Base-by-base conservation (phyloP, 1,140 invertebrate genomes). In the Drosophila bipectinata region DNA sequence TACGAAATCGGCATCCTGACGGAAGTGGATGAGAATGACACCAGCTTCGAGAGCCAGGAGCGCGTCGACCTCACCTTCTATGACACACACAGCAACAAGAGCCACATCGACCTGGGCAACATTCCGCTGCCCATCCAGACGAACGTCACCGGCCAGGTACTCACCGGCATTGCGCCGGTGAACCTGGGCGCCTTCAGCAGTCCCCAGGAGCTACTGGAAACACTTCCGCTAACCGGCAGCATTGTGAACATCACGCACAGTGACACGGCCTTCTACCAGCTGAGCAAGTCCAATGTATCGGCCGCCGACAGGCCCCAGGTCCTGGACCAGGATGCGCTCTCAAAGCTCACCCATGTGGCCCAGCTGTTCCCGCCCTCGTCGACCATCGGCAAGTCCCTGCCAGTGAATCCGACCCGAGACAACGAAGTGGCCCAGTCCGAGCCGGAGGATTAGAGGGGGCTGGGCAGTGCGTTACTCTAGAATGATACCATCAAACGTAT, bases 1-100 rank as follows among this genome's bases (percentile, higher is more conserved):
- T 94, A 94, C 77, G 93, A 94, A 90, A 93, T 94, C 61, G 93
- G 93, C 45, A 93, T 94, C 60, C 85, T 94, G 26, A 93, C 93
- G 10, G 93, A 94, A 60, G 92, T 90, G 45, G 93, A 92, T 53
- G 90, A 92, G 28, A 92, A 92, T 32, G 91, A 91, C 32, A 91
- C 91, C 6, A 90, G 90, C 18, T 91, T 91, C 24, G 90, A 91
- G 77, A 91, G 93, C 6, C 92, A 93, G 56, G 93, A 94, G 69
- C 92, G 93, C 69, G 92, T 94, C 0, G 93, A 93, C 76, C 79
- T 94, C 6, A 93, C 93, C 14, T 93, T 94, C 79, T 94, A 92
- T 45, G 92, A 93, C 75, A 92, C 93, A 3, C 84, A 90, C 45
- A 89, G 87, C 34, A 93, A 93, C 68, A 88, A 91, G 21, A 92